Base-by-base conservation (phyloP, 2,797 vertebrate genomes). In the Cuculus canorus region DNA sequence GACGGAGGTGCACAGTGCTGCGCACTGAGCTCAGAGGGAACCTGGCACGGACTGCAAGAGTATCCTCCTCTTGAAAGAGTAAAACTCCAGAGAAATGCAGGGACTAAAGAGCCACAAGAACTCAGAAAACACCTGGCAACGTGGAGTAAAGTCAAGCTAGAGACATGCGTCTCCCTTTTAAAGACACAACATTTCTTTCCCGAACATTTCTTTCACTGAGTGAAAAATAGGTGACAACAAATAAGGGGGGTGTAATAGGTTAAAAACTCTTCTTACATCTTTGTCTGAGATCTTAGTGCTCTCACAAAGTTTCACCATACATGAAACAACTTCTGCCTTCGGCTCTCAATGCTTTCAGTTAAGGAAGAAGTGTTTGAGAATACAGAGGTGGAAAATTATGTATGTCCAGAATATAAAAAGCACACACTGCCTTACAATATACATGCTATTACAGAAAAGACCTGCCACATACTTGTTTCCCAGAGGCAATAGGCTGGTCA, bases 181-280 rank as follows among this genome's bases (percentile, higher is more conserved):
- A 54, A 45, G 41, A 27, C 27, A 68, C 11, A 7, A 17, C 52
- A 3, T 0, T 28, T 13, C 30, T 7, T 30, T n/a, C n/a, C n/a
- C n/a, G 7, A 79, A n/a, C n/a, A 87, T 10, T 25, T 41, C 27
- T 69, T 63, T 56, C 57, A 66, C 16, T 9, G 32, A 65, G 47
- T 17, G 18, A 65, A 57, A 28, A 39, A 39, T n/a, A n/a, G 0
- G 0, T 47, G 79, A 11, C 33, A 28, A n/a, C 4, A 39, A 47
- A 28, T 39, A 50, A 3, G 0, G 27, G n/a, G 7, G 41, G 19
- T 60, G 73, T 52, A 57, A 9, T 11, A 28, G 50, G 22, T 25
- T 86, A 27, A 63, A 92, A 82, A 22, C 17, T n/a, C 56, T 54
- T 73, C 70, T 33, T 54, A 2, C 17, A 8, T 48, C 75, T 69